Evolutionary conservation across 2,888 invertebrate genomes (phyloP), one percentile per base, ranked within the genome.

Genomic region (Apotomis turbidana): DNA sequence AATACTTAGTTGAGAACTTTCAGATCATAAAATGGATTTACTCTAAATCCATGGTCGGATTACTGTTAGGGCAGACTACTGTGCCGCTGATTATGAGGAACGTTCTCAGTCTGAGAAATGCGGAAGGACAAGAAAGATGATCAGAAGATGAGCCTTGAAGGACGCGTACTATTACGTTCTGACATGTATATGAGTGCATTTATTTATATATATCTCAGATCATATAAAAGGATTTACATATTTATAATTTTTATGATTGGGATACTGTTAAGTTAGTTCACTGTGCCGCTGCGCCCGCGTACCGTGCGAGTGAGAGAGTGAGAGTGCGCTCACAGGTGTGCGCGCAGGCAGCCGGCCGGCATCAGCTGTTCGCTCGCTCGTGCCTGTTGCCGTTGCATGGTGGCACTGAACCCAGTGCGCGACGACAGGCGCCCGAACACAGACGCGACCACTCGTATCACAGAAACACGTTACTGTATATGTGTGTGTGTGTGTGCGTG

Each of bases 331-430:
- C 89, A 91, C 92, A 91, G 92, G 92, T 91, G 92, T 90, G 90
- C 88, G 85, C 81, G 76, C 78, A 76, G 78, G 79, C 89, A 85
- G 87, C 86, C 87, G 87, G 85, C 83, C 77, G 71, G 70, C 62
- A 88, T 91, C 91, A 91, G 90, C 90, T 91, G 90, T 90, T 91
- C 88, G 83, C 84, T 78, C 85, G 87, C 87, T 87, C 88, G 89
- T 86, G 85, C 85, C 83, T 79, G 82, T 82, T 82, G 82, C 83
- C 80, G 82, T 82, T 82, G 82, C 86, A 82, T 78, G 79, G 73
- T 80, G 80, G 78, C 82, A 82, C 80, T 80, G 80, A 81, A 85
- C 85, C 84, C 89, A 91, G 91, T 92, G 85, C 79, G 82, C 85
- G 90, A 82, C 89, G 89, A 84, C 86, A 85, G 84, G 82, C 87